Percentiles rank a stretch among this genome's conserved stretches.
These are phyloP conservation scores for Mustelus asterias DNA, from an alignment of 2,113 vertebrate genomes.

Conservation along the genomic window DNA sequence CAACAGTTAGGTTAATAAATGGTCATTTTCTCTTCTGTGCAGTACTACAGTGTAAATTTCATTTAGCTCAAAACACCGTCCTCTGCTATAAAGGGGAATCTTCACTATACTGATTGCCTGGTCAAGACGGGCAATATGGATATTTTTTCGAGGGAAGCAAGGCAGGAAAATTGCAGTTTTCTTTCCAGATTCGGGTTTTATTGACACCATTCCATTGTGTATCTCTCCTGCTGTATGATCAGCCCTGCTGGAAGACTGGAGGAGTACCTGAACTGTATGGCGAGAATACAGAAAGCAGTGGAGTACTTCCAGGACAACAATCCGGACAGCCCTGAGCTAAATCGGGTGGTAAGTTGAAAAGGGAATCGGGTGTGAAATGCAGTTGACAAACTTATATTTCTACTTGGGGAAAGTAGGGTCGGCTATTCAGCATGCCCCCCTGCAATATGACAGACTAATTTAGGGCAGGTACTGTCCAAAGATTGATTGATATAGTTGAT, in stretches of 20 bases:
- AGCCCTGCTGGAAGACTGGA: slow-evolving; percentile 86
- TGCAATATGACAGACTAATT: too few species aligned
- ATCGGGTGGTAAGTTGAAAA: slow-evolving; percentile 75
- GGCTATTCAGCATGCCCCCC: too few species aligned
- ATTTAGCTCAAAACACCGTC: not conserved
- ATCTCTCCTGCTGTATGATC: slow-evolving; percentile 10
- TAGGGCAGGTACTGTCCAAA: too few species aligned
- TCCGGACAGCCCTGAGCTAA: slow-evolving; percentile 91
- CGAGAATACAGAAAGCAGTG: slow-evolving; percentile 94
- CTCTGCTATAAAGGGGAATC: not conserved
- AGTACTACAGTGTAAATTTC: not conserved
- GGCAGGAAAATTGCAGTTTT: not conserved
- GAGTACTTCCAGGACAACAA: slow-evolving; percentile 98
- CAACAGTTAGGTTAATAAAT: not conserved
- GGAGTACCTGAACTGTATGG: slow-evolving; percentile 86
- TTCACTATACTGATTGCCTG: not conserved
- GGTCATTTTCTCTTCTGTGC: not conserved
- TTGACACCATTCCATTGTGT: not conserved
- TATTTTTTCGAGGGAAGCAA: not conserved
- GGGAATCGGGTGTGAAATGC: not conserved
- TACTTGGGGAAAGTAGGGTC: not conserved
- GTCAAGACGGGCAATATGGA: not conserved
- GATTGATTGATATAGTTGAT: too few species aligned
- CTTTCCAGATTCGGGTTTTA: not conserved
- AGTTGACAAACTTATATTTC: not conserved